These are phyloP conservation scores for Mesoligia furuncula DNA, from an alignment of 2,888 invertebrate species.

Conservation along the genomic window DNA sequence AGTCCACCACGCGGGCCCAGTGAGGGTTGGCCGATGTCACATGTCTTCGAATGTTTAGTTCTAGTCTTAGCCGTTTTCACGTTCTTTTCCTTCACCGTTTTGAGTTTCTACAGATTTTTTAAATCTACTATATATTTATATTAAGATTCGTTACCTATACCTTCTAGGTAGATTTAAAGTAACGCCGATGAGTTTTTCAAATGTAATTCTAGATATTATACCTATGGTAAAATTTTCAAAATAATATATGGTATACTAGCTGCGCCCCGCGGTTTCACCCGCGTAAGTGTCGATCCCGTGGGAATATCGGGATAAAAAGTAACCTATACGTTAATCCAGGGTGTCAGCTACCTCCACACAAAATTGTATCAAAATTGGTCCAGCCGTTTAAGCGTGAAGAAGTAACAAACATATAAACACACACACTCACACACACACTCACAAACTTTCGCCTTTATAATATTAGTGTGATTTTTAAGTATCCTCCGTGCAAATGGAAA, in stretches of 20 bases:
- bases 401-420: too few species aligned
- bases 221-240: neutral
- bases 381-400: too few species aligned
- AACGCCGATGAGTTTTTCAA: neutral
- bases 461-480: too few species aligned
- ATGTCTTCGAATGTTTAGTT: neutral
- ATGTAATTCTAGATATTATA: neutral
- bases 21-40: neutral
- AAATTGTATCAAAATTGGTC: too few species aligned
- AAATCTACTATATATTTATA: neutral
- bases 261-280: too few species aligned
- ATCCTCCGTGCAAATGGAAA: neutral
- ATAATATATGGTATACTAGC: neutral
- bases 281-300: too few species aligned
- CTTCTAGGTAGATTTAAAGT: conserved; percentile 1
- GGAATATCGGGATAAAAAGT: too few species aligned
- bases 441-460: too few species aligned
- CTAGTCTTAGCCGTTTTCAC: neutral
- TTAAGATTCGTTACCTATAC: neutral
- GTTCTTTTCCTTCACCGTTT: neutral
- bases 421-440: too few species aligned
- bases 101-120: neutral
- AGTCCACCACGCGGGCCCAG: neutral
- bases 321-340: too few species aligned
- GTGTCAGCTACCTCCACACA: too few species aligned